Conservation (phyloP, 2,113 vertebrate genomes). For the Campylomormyrus tamandua region DNA sequence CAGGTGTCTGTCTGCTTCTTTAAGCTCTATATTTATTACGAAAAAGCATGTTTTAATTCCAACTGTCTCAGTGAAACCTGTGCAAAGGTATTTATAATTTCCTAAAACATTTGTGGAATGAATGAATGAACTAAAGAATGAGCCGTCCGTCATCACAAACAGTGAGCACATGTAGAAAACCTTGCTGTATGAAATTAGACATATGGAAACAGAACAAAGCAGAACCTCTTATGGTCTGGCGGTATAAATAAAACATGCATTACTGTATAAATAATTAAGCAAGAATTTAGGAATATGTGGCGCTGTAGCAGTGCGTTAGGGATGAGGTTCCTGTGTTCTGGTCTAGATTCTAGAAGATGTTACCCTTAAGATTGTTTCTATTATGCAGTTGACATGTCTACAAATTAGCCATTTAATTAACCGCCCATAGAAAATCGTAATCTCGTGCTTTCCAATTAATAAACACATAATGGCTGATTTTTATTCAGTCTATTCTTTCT, state of each 20-base stretch:
- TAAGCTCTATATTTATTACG: background rate
- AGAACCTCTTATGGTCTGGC: background rate
- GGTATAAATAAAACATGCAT: conserved; percentile 16
- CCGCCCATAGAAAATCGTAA: background rate
- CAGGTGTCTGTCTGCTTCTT: background rate
- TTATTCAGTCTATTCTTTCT: background rate
- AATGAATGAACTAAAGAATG: background rate
- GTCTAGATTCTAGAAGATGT: background rate
- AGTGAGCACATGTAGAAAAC: background rate
- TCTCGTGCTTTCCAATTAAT: background rate
- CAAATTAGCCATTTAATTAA: background rate
- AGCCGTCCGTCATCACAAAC: background rate
- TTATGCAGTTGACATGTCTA: background rate
- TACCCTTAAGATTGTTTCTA: background rate
- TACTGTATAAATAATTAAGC: conserved; percentile 14
- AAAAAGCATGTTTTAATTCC: background rate
- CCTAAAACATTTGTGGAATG: background rate
- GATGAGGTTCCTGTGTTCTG: background rate
- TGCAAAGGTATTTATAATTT: background rate
- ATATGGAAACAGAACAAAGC: background rate
- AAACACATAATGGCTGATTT: background rate
- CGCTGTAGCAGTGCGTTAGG: background rate
- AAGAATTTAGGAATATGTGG: background rate
- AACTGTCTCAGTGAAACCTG: background rate
- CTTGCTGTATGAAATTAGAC: background rate